A percentile compares a stretch with the other conserved stretches of the same genome.
These are phyloP conservation scores for Platygyra sinensis DNA, from an alignment of 64 coral and sea anemone species.

Conservation along the genomic window DNA sequence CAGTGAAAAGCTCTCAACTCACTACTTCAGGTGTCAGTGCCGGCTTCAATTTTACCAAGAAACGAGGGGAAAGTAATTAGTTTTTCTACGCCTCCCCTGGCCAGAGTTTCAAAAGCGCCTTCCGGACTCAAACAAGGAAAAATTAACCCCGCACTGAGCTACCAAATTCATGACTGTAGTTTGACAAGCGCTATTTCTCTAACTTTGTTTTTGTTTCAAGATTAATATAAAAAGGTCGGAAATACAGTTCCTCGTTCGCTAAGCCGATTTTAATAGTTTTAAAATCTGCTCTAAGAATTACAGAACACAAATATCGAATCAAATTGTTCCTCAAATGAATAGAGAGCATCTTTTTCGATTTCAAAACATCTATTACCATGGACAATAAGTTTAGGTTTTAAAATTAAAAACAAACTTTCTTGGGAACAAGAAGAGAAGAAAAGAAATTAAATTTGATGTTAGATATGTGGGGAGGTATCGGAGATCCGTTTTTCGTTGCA, in stretches of 20 bases:
- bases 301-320: neutral
- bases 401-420: conserved; percentile 12
- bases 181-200: neutral
- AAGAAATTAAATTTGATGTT: no score
- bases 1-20: neutral
- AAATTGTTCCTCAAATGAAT: neutral
- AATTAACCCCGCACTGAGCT: neutral
- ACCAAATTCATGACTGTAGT: neutral
- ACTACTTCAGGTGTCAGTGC: neutral
- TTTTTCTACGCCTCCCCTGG: neutral
- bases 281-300: neutral
- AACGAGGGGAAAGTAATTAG: neutral
- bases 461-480: neutral
- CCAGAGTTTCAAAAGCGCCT: neutral
- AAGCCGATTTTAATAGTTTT: conserved; percentile 17
- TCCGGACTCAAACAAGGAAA: neutral
- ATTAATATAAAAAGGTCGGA: neutral
- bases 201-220: neutral
- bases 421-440: neutral
- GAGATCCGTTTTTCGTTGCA: no score
- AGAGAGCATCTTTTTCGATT: neutral
- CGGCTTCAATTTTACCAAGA: neutral
- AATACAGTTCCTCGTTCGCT: neutral
- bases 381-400: neutral
- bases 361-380: neutral